Evolutionary conservation across 2,888 invertebrate species (phyloP), one percentile per base, ranked within the genome.

Genomic region (Lutraria lutraria): DNA sequence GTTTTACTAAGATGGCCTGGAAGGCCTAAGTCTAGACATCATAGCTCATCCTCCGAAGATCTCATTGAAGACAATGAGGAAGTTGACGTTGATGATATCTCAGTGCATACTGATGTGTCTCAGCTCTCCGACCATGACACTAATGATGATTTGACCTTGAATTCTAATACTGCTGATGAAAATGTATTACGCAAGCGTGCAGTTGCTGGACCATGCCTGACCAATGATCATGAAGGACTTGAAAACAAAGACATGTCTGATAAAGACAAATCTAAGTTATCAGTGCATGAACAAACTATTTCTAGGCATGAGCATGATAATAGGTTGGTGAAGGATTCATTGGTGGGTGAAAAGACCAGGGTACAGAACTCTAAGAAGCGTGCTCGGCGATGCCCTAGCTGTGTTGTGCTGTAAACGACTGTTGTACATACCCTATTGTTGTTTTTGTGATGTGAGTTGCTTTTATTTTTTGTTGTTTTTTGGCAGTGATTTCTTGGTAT

Each of bases 1-100:
- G 95, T 96, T n/a, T 88, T 96, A n/a, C 79, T 91, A 63, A 88
- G 88, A 60, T 95, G 95, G 95, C 95, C 95, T 12, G 83, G 92
- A 19, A 89, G 94, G 60, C 92, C 94, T n/a, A 89, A 89, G 8
- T 88, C 89, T 3, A 91, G 95, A 6, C 95, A 95, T 86, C 95
- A 95, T 87, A 95, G 95, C 68, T 95, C 95, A 2, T 95, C 95
- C 0, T 95, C 95, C 2, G 95, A 95, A 91, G 95, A 95, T 86
- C 76, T 86, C 21, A 92, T 88, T 13, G 91, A 89, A 12, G 90
- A 89, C 19, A 88, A 91, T 6, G 88, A 89, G 29, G 86, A 87
- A 25, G 86, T 72, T 10, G 85, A 86, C 19, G 82, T 72, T 31
- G 86, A 88, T 86, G 88, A 88, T 87, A 83, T 83, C 8, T 91